Base-by-base conservation (phyloP, 2,888 invertebrate genomes). In the Drosophila stalkeri region DNA sequence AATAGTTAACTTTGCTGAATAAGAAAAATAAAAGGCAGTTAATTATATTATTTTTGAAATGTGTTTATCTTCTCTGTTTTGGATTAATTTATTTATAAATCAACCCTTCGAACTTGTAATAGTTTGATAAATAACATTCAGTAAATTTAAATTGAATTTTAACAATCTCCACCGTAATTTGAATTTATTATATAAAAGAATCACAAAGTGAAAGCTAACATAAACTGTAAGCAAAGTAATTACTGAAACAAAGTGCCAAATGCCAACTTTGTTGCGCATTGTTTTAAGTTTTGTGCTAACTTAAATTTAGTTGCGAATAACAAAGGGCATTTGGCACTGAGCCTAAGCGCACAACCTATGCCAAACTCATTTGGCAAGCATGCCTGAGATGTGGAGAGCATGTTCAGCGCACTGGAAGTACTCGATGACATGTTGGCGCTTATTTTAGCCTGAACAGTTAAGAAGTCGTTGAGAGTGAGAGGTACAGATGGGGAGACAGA, bases 341-440 rank as follows among this genome's bases (percentile, higher is more conserved):
- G 61, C 67, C 59, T 55, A 75, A 55, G 54, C 62, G 59, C 23
- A 7, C 62, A 60, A 64, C 69, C 55, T 55, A 44, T 74, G 79
- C 76, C 76, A 79, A 74, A 74, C 39, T 60, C 60, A 69, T 74
- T 77, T 77, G 80, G 77, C 80, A 77, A 57, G 49, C 39, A 43
- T 47, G 65, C 43, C 73, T 51, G 11, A 64, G 57, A 72, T 66
- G 56, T 55, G 54, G 33, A 44, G 8, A 31, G 23, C 55, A 31
- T 64, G 64, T 60, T 61, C 71, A 64, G 14, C 23, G 59, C 23
- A 70, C 51, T 76, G 71, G 77, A 75, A 77, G 54, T 20, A 33
- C 16, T 52, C 47, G 74, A 60, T 65, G 70, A 54, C 71, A 51
- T 68, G 68, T 68, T 77, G 59, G 55, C 72, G 62, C 12, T 35